phyloP scores from a whole-genome alignment of 2,888 invertebrate species.

The Seira ritae region DNA sequence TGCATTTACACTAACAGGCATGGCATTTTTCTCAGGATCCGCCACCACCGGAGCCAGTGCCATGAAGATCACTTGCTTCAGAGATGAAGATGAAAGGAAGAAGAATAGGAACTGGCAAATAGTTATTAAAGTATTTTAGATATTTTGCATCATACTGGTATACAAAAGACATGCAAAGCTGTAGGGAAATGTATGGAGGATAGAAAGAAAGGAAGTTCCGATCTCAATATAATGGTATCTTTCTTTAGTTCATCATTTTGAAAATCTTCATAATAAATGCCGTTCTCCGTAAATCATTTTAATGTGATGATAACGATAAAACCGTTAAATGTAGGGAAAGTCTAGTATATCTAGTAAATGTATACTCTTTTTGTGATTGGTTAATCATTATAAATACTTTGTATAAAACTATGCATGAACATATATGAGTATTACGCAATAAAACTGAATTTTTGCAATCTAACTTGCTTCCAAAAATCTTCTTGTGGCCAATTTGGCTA shows the following conservation, averaged over 20 bases:
- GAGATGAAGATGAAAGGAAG: neutral
- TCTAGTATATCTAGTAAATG: too few relatives aligned
- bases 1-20: neutral
- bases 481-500: neutral
- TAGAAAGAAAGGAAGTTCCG: neutral
- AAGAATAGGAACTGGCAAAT: constrained; percentile 11
- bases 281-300: neutral
- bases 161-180: neutral
- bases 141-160: neutral
- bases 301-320: too few relatives aligned
- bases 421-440: too few relatives aligned
- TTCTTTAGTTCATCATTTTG: neutral
- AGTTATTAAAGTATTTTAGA: neutral
- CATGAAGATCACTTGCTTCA: neutral
- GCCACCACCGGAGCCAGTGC: neutral
- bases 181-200: neutral
- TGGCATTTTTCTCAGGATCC: neutral
- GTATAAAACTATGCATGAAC: too few relatives aligned
- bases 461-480: neutral
- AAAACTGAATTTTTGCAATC: too few relatives aligned
- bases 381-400: too few relatives aligned
- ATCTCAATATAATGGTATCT: neutral
- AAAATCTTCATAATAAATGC: neutral
- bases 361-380: too few relatives aligned
- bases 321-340: too few relatives aligned